A percentile compares a stretch with the other conserved stretches of the same genome.
These are phyloP conservation scores for Buceros bicornis DNA, from an alignment of 2,797 vertebrate genomes.

Conservation along the genomic window DNA sequence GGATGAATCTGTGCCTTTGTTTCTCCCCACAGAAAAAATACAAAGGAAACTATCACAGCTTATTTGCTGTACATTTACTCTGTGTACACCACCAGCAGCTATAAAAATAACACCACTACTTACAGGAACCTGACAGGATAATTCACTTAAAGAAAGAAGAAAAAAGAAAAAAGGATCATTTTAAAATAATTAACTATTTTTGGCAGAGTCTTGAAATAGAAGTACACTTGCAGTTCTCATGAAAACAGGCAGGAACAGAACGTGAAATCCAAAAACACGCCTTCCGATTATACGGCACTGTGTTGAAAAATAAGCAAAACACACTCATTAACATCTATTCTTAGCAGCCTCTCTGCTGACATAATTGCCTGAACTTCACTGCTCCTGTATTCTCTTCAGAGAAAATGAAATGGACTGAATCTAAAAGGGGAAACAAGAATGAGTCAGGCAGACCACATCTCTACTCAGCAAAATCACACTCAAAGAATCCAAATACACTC, in stretches of 20 bases:
- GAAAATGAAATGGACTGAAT: background rate
- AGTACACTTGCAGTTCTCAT: conserved; percentile 4
- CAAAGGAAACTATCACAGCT: background rate
- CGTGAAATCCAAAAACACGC: conserved; percentile 31
- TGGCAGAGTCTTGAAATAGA: conserved; percentile 31
- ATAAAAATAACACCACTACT: conserved; percentile 29
- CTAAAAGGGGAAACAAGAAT: background rate
- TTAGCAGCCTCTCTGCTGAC: conserved; percentile 39
- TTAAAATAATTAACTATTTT: conserved; percentile 24
- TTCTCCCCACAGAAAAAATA: background rate
- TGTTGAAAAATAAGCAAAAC: conserved; percentile 43
- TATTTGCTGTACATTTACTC: background rate
- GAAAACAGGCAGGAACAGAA: conserved; percentile 51
- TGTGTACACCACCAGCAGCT: background rate
- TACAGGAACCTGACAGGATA: background rate
- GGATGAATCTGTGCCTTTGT: background rate
- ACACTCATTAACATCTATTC: conserved; percentile 15
- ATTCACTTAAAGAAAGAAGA: background rate
- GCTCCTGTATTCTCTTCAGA: background rate
- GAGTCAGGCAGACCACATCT: background rate
- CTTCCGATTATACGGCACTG: background rate
- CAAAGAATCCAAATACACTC: background rate
- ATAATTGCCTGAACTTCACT: background rate
- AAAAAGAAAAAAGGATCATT: background rate
- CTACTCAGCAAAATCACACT: background rate